phyloP scores from a whole-genome alignment of 2,113 vertebrate species.

The Phalacrocorax carbo region DNA sequence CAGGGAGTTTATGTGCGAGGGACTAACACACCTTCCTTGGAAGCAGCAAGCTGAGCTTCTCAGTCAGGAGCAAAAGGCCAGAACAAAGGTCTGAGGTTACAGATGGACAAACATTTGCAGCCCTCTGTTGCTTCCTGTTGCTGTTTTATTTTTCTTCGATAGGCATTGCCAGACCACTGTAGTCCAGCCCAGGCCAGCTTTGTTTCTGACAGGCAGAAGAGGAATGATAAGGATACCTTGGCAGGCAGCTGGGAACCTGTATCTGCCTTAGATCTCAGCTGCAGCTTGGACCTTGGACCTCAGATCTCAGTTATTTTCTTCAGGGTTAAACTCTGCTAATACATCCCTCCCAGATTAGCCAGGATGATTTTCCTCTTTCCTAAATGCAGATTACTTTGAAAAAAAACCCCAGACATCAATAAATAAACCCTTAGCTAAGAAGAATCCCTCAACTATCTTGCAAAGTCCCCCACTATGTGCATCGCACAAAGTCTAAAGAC shows the following conservation, averaged over 20 bases:
- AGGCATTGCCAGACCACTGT: background rate
- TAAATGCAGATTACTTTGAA: background rate
- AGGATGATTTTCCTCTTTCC: background rate
- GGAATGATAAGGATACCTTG: background rate
- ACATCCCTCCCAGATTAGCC: background rate
- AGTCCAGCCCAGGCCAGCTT: background rate
- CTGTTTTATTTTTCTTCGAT: background rate
- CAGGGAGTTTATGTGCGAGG: background rate
- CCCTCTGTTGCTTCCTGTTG: background rate
- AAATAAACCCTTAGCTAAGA: background rate
- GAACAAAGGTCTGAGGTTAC: conserved; percentile 18
- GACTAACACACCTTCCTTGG: background rate
- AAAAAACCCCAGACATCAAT: background rate
- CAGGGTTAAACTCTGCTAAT: background rate
- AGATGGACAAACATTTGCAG: conserved; percentile 9
- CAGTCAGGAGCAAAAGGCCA: background rate
- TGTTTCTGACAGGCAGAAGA: background rate
- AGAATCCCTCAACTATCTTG: background rate
- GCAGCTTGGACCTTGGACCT: background rate
- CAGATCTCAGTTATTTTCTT: background rate
- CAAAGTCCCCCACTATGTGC: background rate
- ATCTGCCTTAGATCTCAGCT: background rate
- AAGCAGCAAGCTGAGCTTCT: background rate
- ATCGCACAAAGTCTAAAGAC: background rate
- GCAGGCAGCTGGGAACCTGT: background rate